Evolutionary conservation across 2,888 invertebrate genomes (phyloP), one percentile per base, ranked within the genome.

Genomic region (Euspilapteryx auroguttella): DNA sequence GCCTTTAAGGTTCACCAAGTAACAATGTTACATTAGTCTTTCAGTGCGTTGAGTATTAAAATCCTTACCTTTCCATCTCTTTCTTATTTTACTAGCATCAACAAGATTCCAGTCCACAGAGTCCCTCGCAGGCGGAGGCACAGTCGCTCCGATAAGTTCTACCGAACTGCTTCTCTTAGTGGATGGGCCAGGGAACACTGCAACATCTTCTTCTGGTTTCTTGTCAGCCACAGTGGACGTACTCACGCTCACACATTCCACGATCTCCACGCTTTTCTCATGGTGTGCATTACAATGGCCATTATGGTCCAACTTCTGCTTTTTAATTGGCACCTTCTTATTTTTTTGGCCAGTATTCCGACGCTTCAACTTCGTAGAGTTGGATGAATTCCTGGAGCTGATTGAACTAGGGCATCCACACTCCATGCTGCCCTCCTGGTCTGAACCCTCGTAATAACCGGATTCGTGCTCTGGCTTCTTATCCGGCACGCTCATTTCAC

Each of bases 381-480:
- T 63, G 11, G 69, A 71, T n/a, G 73, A 73, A 41, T 69, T 66
- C 34, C 76, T 45, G 2, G 73, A 71, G 43, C 69, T 71, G 21
- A 64, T 54, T 8, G 71, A 68, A 9, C 71, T 69, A 12, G 69
- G 64, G 43, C 73, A 73, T 29, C 58, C 65, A 38, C 66, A 68
- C 69, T 79, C 81, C 65, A 75, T 77, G 39, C 71, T 77, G 39
- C 80, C 79, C 50, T 82, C 82, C 47, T 80, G 79, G 48, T 80
- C 79, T 54, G 82, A 84, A 42, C 86, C 87, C 65, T 89, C 89
- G 79, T 87, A 89, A 57, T 87, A 89, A 37, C 89, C 89, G 58
- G 89, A 89, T 75, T 90, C 89, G 78, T 89, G 85, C 43, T 85
- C 85, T 41, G 81, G 79, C 45, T 82, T 81, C 44, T 83, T 83